phyloP scores from a whole-genome alignment of 1,140 invertebrate species.

The Bursaphelenchus mucronatus region DNA sequence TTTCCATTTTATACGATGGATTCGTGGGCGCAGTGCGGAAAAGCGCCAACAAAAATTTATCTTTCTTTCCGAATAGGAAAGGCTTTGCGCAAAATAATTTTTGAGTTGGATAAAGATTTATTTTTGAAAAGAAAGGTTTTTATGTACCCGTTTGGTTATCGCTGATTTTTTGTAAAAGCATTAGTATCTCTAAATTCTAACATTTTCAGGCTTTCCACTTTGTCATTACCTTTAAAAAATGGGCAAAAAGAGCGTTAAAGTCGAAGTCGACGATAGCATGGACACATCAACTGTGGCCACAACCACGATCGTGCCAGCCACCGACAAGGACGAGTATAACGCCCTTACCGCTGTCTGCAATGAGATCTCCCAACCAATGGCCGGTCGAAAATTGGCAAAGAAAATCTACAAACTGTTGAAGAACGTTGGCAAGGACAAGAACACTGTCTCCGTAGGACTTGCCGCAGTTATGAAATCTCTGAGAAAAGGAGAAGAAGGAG shows the following conservation, averaged over 20 bases:
- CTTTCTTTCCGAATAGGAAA: too few relatives aligned
- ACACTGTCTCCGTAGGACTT: constrained; percentile 10
- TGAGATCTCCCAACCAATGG: constrained; percentile 17
- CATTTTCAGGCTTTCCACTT: too few relatives aligned
- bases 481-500: constrained; percentile 20
- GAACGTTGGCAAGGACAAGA: constrained; percentile 4
- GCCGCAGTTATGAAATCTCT: constrained; percentile 21
- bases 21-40: too few relatives aligned
- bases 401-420: constrained; percentile 29
- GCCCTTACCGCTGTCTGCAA: constrained; percentile 15
- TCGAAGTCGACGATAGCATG: background rate
- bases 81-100: too few relatives aligned
- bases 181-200: too few relatives aligned
- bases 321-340: constrained; percentile 23
- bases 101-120: too few relatives aligned
- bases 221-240: too few relatives aligned
- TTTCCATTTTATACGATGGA: too few relatives aligned
- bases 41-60: too few relatives aligned
- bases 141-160: too few relatives aligned
- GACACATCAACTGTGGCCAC: constrained; percentile 7
- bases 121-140: too few relatives aligned
- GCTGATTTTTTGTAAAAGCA: too few relatives aligned
- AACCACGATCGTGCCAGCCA: constrained; percentile 11
- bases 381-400: constrained; percentile 24
- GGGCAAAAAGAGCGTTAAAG: background rate